Conservation (phyloP, 2,888 invertebrate species). For the Sceliomorpha sp. region DNA sequence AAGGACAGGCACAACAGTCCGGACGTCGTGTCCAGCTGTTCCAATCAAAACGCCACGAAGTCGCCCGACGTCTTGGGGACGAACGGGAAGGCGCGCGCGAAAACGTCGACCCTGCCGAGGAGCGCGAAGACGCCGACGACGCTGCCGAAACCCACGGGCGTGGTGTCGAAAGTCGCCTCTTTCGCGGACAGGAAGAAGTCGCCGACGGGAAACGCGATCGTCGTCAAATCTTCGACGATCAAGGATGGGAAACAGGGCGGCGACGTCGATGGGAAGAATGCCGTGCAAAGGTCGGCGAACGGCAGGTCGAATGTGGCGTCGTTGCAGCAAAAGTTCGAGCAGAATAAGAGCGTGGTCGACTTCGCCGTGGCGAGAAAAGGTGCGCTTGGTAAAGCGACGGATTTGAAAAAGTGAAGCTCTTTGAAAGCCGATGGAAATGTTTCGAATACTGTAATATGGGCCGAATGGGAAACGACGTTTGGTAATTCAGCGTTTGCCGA, state of each 20-base stretch:
- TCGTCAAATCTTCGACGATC: constrained; percentile 52
- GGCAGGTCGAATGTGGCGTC: constrained; percentile 87
- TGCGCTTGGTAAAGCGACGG: constrained; percentile 60
- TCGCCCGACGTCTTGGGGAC: constrained; percentile 80
- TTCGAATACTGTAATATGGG: too few species aligned
- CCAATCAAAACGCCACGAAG: constrained; percentile 80
- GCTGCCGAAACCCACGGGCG: constrained; percentile 81
- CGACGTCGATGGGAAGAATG: constrained; percentile 58
- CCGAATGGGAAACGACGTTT: too few species aligned
- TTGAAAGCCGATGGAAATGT: constrained; percentile 26
- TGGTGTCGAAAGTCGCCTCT: constrained; percentile 80
- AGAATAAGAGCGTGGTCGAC: constrained; percentile 63
- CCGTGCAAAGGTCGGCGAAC: constrained; percentile 77
- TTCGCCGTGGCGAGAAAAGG: constrained; percentile 22
- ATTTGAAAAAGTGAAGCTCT: constrained; percentile 47
- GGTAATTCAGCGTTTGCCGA: too few species aligned
- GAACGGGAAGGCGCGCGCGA: constrained; percentile 70
- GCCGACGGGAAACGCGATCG: constrained; percentile 55
- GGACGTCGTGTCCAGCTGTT: constrained; percentile 87
- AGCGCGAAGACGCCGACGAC: constrained; percentile 78
- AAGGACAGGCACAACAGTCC: constrained; percentile 83
- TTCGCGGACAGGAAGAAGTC: constrained; percentile 73
- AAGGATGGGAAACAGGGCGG: constrained; percentile 48
- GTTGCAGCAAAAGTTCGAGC: constrained; percentile 90
- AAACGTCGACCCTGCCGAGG: constrained; percentile 78